phyloP scores from a whole-genome alignment of 2,888 invertebrate genomes.

The Orgyia antiqua region DNA sequence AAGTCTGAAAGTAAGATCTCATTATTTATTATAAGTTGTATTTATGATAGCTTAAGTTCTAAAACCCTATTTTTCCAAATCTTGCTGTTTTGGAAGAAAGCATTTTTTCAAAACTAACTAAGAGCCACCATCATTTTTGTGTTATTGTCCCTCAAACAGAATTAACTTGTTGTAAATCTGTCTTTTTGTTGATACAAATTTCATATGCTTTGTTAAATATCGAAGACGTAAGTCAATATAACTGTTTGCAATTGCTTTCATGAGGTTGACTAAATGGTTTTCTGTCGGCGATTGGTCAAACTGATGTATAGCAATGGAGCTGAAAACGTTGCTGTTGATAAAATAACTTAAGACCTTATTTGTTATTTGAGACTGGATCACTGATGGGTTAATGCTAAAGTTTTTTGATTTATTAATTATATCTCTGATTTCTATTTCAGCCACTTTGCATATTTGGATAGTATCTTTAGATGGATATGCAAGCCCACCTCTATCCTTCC shows the following conservation, averaged over 20 bases:
- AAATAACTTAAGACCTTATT: neutral
- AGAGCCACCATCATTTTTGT: too few species aligned
- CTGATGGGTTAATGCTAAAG: neutral
- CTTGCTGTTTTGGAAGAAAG: too few species aligned
- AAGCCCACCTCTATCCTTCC: conserved; percentile 2
- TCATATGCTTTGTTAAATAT: neutral
- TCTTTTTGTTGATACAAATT: too few species aligned
- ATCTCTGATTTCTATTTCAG: neutral
- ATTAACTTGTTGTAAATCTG: too few species aligned
- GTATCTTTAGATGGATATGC: neutral
- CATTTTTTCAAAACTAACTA: too few species aligned
- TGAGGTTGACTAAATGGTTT: neutral
- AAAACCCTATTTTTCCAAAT: too few species aligned
- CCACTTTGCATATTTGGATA: conserved; percentile 1
- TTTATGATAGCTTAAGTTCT: too few species aligned
- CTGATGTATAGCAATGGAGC: neutral
- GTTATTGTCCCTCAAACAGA: too few species aligned
- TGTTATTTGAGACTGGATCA: neutral
- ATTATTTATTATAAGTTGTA: too few species aligned
- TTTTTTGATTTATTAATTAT: neutral
- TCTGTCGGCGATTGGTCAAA: neutral
- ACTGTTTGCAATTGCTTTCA: neutral
- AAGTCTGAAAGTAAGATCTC: too few species aligned
- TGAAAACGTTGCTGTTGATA: neutral
- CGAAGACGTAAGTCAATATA: neutral